Evolutionary conservation across 2,888 invertebrate species (phyloP), one percentile per base, ranked within the genome.

Genomic region (Tenthredo livida): DNA sequence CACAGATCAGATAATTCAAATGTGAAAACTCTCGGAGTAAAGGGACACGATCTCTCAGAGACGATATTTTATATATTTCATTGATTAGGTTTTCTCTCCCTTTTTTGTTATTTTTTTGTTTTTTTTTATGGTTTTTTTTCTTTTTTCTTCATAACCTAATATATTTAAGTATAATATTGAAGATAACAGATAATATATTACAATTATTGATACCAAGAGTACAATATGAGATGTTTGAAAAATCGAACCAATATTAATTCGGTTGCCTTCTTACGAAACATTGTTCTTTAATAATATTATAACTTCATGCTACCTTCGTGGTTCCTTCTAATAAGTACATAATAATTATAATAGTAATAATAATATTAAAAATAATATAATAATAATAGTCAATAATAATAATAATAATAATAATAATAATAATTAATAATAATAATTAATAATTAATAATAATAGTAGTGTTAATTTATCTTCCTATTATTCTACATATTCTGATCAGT

Each of bases 101-200:
- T 40, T 1, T 80, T 21, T 54, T 12, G 6, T 33, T 29, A 21
- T 54, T 21, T 12, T 33, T 29, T 77, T 50, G 15, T 75, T 29
- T 12, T 40, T 33, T 33, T 33, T 4, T 4, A 0, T 5, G 87
- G 88, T 86, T 75, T 75, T 75, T 29, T 6, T 4, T 17, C 87
- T 89, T 86, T 87, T 89, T 87, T 87, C 83, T 86, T 89, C 86
- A 84, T 89, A 89, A 89, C 87, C 89, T 91, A 91, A 91, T 91
- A 90, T 89, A 90, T 90, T 90, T 89, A 89, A 86, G 86, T 86
- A 58, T 90, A 91, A 87, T 88, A 91, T 91, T 90, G 89, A 90
- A 89, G 89, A 92, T 92, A 93, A 93, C 92, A 92, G 92, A 89
- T 89, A 90, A 93, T 92, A 89, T 83, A 83, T 83, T 83, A 83